Evolutionary conservation across 2,888 invertebrate genomes (phyloP).

Genomic region (Leptarthrus brevirostris): DNA sequence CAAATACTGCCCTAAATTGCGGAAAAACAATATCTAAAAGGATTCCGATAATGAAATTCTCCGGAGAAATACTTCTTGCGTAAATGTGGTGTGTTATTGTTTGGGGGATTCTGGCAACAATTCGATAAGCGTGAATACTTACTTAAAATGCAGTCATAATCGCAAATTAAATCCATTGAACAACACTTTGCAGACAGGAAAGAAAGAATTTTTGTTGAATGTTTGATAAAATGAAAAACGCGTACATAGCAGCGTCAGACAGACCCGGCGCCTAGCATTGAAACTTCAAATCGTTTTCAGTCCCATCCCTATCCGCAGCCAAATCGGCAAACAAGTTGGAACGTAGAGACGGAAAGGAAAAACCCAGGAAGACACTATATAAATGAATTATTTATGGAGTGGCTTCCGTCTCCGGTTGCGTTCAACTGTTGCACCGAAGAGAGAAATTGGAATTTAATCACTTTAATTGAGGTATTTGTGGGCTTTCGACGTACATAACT

Average conservation of each 20-base stretch:
- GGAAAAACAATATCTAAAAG: not conserved
- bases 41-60: not conserved
- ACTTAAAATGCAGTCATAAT: constrained; percentile 36
- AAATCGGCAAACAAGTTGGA: constrained; percentile 42
- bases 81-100: not conserved
- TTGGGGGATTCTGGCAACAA: not conserved
- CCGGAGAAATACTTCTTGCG: not conserved
- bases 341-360: constrained; percentile 56
- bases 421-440: constrained; percentile 40
- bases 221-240: constrained; percentile 34
- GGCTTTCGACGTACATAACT: constrained; percentile 40
- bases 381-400: constrained; percentile 68
- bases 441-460: constrained; percentile 50
- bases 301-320: not conserved
- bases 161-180: constrained; percentile 32
- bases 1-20: no score
- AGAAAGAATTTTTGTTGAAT: constrained; percentile 21
- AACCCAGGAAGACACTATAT: constrained; percentile 59
- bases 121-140: not conserved
- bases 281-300: constrained; percentile 11
- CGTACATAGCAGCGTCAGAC: constrained; percentile 19
- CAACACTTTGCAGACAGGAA: constrained; percentile 5
- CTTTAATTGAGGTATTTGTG: constrained; percentile 50
- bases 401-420: constrained; percentile 58
- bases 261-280: constrained; percentile 13